Base-by-base conservation (phyloP, 2,888 invertebrate genomes). In the Taphrorychus bicolor region DNA sequence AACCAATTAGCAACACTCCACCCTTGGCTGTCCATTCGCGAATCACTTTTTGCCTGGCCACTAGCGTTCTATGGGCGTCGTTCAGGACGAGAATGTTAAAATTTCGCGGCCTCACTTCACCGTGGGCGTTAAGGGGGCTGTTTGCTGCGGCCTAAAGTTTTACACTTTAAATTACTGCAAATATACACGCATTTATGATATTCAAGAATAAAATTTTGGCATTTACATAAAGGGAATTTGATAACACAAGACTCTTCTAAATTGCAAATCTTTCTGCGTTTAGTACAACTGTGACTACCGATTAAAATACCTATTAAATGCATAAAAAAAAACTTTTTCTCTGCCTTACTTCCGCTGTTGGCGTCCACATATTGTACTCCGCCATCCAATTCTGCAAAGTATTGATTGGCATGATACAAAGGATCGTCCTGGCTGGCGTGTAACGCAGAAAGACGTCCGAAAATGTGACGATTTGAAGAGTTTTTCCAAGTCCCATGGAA, bases 401-500 rank as follows among this genome's bases (percentile, higher is more conserved):
- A 82, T 99, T 99, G 67, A 99, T 97, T 5, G 99, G 99, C 88
- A 98, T 98, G 72, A 99, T 97, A 78, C 97, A 94, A 41, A 99
- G 84, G 0, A 98, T 94, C 11, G 92, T 94, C 80, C 91, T 93
- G 3, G 95, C 93, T 19, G 87, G 86, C 0, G 97, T 97, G 81
- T 95, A 92, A 58, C 97, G 86, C 74, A 98, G 87, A 82, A 98
- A 97, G 76, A 98, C 92, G 83, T 99, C 98, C 79, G 94, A 93
- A 84, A 99, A 98, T 72, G 95, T 94, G 62, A 98, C 94, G 63
- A 98, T 93, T 71, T 82, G 95, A 65, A 99, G 85, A 0, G 98
- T 99, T 84, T 99, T 99, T n/a, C 99, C 99, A 22, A 99, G 86
- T 1, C 99, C 99, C 99, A 99, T 99, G 49, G 97, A 97, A 84